phyloP scores from a whole-genome alignment of 2,797 vertebrate genomes.

The Rhinophrynus dorsalis region DNA sequence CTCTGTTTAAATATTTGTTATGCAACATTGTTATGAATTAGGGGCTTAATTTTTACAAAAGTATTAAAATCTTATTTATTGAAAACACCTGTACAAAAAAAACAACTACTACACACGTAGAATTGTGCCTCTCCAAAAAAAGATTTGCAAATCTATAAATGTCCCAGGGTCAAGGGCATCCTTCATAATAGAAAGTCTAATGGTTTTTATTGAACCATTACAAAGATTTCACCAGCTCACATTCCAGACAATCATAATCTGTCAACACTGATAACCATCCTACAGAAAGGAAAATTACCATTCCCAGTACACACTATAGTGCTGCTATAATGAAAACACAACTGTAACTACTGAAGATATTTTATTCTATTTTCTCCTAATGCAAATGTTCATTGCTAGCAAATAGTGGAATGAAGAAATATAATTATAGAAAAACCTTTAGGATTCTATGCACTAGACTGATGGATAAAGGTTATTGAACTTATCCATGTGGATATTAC shows the following conservation, averaged over 20 bases:
- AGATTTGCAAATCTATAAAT: neutral
- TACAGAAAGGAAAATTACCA: neutral
- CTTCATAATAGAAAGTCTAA: neutral
- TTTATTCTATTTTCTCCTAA: neutral
- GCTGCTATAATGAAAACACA: neutral
- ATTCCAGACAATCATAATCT: neutral
- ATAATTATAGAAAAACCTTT: neutral
- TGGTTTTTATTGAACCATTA: constrained; percentile 2
- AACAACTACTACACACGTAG: too few species aligned
- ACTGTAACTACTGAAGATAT: neutral
- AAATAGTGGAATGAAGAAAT: neutral
- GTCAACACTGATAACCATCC: neutral
- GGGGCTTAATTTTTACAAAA: too few species aligned
- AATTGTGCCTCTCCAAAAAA: too few species aligned
- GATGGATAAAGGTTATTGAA: neutral
- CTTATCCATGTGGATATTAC: neutral
- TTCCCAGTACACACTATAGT: neutral
- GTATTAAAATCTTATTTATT: too few species aligned
- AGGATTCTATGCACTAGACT: neutral
- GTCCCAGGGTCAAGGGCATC: neutral
- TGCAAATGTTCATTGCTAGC: neutral
- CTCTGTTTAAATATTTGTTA: too few species aligned
- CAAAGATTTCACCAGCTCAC: neutral
- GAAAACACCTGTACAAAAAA: too few species aligned
- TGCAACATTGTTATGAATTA: too few species aligned